Base-by-base conservation (phyloP, 2,797 vertebrate species). In the Neostethus bicornis region DNA sequence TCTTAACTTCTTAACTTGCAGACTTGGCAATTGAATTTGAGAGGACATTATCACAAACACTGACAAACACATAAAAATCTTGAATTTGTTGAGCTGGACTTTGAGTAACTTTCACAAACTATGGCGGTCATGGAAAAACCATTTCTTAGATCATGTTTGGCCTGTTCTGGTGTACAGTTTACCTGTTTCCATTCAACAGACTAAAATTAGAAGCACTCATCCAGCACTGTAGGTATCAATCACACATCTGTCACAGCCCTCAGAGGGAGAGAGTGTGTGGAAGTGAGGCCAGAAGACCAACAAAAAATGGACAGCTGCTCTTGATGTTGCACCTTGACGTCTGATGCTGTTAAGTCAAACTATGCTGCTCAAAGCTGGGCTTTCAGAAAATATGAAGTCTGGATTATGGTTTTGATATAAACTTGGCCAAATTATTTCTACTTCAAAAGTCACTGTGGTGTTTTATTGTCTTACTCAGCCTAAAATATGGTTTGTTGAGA, bases 171-270 rank as follows among this genome's bases (percentile, higher is more conserved):
- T 68, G 66, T 83, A 76, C 83, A 79, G 84, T 91, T 88, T 84
- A 91, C 87, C 88, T 89, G 80, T 83, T 85, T 83, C 76, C 79
- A 51, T 12, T 63, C 71, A 83, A 70, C 20, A 21, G 48, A 77
- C 85, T 89, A 91, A 90, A 90, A 84, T 89, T 92, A 89, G 89
- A 85, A 79, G 41, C 73, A 59, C 79, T 83, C 67, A 68, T 63
- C 77, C 69, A 16, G 63, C 74, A 73, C 61, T 74, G 34, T 28
- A 42, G 70, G 61, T 80, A 89, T 90, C 90, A 87, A 90, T 90
- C 87, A 85, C 75, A 76, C 61, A 75, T 77, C 73, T 79, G 84
- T 85, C 81, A 75, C 2, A 7, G 55, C 49, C 31, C 45, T 24
- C 31, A 37, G 75, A 19, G 53, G 12, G 50, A 20, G 49, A 26